These are phyloP conservation scores for Lacerta viridis DNA, from an alignment of 2,797 vertebrate genomes.

Conservation along the genomic window DNA sequence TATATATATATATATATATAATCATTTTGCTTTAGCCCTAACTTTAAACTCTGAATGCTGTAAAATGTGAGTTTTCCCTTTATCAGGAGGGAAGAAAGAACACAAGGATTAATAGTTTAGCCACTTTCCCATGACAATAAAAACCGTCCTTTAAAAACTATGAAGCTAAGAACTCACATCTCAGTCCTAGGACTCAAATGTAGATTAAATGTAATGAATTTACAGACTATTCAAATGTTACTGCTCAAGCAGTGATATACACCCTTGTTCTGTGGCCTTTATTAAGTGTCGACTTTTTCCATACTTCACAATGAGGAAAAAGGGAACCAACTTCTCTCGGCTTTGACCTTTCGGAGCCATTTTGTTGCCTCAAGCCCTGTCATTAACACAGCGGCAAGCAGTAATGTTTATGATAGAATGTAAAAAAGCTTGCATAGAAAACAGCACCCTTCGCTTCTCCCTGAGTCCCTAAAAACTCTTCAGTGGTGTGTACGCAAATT, in stretches of 20 bases:
- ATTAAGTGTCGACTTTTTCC: conserved; percentile 73
- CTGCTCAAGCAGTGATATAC: conserved; percentile 56
- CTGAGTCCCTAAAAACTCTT: conserved; percentile 3
- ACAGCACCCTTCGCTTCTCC: conserved; percentile 32
- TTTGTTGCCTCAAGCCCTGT: conserved; percentile 64
- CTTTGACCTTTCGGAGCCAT: conserved; percentile 77
- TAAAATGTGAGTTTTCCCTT: neutral
- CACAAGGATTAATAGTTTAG: neutral
- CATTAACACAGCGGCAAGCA: conserved; percentile 62
- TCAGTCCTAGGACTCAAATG: conserved; percentile 4
- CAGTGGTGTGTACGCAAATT: conserved; percentile 8
- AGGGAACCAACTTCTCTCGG: conserved; percentile 67
- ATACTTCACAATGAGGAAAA: conserved; percentile 60
- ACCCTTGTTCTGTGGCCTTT: conserved; percentile 71
- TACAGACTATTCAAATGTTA: conserved; percentile 37
- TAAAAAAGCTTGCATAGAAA: conserved; percentile 52
- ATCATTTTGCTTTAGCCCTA: too few relatives aligned
- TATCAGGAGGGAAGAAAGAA: neutral
- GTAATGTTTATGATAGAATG: conserved; percentile 68
- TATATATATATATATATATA: too few relatives aligned
- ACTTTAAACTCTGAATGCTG: neutral
- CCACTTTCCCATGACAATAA: neutral
- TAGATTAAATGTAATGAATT: conserved; percentile 8
- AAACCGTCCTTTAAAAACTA: conserved; percentile 28
- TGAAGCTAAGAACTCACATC: conserved; percentile 24